phyloP scores from a whole-genome alignment of 2,888 invertebrate species.

The Steinernema scapterisci region DNA sequence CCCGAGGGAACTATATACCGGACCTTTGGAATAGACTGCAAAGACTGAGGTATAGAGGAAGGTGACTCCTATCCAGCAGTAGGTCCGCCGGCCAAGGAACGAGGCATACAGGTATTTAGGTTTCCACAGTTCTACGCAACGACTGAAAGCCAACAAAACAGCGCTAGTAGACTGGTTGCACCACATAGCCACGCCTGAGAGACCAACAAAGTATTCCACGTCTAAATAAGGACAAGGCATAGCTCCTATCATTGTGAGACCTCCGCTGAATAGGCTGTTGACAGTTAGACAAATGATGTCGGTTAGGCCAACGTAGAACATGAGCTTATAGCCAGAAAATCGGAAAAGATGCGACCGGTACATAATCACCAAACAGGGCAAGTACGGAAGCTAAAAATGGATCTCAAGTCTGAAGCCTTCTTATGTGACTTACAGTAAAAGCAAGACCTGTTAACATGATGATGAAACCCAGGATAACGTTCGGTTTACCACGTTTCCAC shows the following conservation, averaged over 20 bases:
- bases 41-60: neutral
- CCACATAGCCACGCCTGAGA: neutral
- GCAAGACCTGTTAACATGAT: neutral
- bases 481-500: neutral
- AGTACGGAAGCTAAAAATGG: slow-evolving; percentile 32
- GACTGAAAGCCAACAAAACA: neutral
- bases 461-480: neutral
- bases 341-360: slow-evolving; percentile 33
- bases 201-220: neutral
- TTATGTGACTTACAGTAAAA: neutral
- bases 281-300: slow-evolving; percentile 37
- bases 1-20: neutral
- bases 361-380: slow-evolving; percentile 37
- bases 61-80: neutral
- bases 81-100: neutral
- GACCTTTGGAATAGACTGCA: neutral
- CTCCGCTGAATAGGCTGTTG: neutral
- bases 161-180: neutral
- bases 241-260: neutral
- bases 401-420: neutral
- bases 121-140: slow-evolving; percentile 22
- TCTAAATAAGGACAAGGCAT: neutral
- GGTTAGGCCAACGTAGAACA: slow-evolving; percentile 37
- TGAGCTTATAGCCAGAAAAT: slow-evolving; percentile 39
- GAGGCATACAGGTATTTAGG: slow-evolving; percentile 15